phyloP scores from a whole-genome alignment of 2,797 vertebrate genomes.

The Echiichthys vipera region DNA sequence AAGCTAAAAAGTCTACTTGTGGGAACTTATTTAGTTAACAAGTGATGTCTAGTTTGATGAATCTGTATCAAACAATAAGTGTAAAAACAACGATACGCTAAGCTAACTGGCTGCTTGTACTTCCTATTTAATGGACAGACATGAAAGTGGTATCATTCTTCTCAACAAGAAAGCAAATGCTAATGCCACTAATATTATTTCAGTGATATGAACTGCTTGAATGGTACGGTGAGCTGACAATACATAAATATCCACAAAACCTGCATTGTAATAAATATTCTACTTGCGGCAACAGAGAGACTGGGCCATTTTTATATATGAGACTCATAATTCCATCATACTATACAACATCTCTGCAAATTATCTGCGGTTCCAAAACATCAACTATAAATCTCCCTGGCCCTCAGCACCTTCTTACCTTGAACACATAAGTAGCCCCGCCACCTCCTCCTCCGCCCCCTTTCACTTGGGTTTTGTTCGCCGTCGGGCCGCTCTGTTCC shows the following conservation, averaged over 20 bases:
- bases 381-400: not conserved
- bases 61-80: not conserved
- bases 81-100: not conserved
- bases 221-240: not conserved
- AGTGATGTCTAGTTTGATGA: not conserved
- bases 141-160: not conserved
- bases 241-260: not conserved
- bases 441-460: constrained; percentile 95
- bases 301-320: not conserved
- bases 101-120: not conserved
- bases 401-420: constrained; percentile 82
- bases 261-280: not conserved
- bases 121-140: not conserved
- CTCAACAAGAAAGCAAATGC: no score
- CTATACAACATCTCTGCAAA: not conserved
- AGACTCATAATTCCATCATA: not conserved
- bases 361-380: not conserved
- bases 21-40: no score
- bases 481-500: constrained; percentile 91
- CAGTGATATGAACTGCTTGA: not conserved
- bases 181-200: not conserved
- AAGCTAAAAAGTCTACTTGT: no score
- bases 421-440: constrained; percentile 95
- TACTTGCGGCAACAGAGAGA: not conserved
- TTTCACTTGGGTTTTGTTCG: constrained; percentile 91